phyloP scores from a whole-genome alignment of 2,888 invertebrate genomes.

The Eupithecia inturbata region DNA sequence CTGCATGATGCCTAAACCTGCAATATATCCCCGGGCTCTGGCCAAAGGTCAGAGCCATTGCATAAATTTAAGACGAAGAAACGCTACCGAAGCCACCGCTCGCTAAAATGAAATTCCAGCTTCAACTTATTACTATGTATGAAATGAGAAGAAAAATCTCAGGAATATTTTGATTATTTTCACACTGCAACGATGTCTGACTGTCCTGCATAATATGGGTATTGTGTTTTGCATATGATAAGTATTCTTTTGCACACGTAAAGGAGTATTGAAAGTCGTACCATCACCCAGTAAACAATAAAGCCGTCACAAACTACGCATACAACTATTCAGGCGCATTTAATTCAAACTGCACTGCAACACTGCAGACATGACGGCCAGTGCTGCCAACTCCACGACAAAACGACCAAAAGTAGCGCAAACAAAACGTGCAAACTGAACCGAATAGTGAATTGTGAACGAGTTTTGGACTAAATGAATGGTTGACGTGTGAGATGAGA shows the following conservation, averaged over 20 bases:
- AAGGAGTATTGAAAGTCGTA: background rate
- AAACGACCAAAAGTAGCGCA: conserved; percentile 60
- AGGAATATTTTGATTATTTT: conserved; percentile 17
- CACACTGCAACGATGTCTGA: conserved; percentile 3
- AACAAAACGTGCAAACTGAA: conserved; percentile 48
- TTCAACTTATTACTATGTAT: conserved; percentile 29
- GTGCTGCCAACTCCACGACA: conserved; percentile 66
- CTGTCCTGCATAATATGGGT: conserved; percentile 4
- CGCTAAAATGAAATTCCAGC: conserved; percentile 28
- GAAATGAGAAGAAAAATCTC: conserved; percentile 20
- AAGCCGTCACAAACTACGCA: conserved; percentile 3
- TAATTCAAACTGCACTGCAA: conserved; percentile 45
- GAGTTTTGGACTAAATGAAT: conserved; percentile 7
- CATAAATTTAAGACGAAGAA: conserved; percentile 41
- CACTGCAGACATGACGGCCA: conserved; percentile 61
- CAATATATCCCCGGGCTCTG: conserved; percentile 22
- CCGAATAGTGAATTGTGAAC: conserved; percentile 13
- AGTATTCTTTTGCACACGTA: conserved; percentile 5
- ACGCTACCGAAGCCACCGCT: conserved; percentile 20
- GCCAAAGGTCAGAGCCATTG: conserved; percentile 40
- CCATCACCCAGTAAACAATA: background rate
- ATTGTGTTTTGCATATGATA: background rate
- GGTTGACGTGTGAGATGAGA: conserved; percentile 1
- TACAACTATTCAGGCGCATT: conserved; percentile 33
- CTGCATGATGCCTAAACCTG: too few relatives aligned